Conservation (phyloP, 92 coral and sea anemone genomes). For the Isaurus tuberculatus region DNA sequence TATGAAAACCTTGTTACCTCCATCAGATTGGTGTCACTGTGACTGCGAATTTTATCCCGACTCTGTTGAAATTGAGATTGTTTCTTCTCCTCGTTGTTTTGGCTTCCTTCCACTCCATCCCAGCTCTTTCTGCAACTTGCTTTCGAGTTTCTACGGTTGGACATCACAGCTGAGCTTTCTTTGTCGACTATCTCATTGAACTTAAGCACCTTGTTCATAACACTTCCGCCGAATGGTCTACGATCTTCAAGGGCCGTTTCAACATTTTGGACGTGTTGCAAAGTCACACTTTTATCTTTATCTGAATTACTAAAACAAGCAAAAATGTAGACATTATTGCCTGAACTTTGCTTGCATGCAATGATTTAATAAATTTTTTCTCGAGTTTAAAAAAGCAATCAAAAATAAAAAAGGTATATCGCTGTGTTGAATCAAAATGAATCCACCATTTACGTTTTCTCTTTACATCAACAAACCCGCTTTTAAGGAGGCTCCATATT, state of each 20-base stretch:
- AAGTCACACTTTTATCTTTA: constrained; percentile 7
- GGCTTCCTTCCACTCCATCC: constrained; percentile 78
- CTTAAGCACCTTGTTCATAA: constrained; percentile 21
- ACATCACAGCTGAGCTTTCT: background rate
- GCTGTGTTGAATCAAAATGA: too few species aligned
- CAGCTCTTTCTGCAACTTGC: constrained; percentile 78
- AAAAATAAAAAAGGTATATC: too few species aligned
- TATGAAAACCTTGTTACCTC: constrained; percentile 48
- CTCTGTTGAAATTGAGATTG: constrained; percentile 55
- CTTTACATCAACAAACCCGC: too few species aligned
- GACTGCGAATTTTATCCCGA: constrained; percentile 66
- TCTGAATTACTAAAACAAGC: background rate
- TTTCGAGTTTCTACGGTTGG: constrained; percentile 27
- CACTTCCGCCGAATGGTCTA: constrained; percentile 30
- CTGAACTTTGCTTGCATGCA: too few species aligned
- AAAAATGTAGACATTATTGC: too few species aligned
- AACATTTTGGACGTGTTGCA: constrained; percentile 15
- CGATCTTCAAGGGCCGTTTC: background rate
- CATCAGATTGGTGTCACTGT: constrained; percentile 86
- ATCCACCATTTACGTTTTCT: too few species aligned
- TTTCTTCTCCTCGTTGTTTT: constrained; percentile 35
- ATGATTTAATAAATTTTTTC: too few species aligned
- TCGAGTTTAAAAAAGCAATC: too few species aligned
- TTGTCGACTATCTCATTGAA: constrained; percentile 25
- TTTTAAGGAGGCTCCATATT: too few species aligned